Evolutionary conservation across 1,140 invertebrate species (phyloP), one percentile per base, ranked within the genome.

Genomic region (Drosophila subpulchrella): DNA sequence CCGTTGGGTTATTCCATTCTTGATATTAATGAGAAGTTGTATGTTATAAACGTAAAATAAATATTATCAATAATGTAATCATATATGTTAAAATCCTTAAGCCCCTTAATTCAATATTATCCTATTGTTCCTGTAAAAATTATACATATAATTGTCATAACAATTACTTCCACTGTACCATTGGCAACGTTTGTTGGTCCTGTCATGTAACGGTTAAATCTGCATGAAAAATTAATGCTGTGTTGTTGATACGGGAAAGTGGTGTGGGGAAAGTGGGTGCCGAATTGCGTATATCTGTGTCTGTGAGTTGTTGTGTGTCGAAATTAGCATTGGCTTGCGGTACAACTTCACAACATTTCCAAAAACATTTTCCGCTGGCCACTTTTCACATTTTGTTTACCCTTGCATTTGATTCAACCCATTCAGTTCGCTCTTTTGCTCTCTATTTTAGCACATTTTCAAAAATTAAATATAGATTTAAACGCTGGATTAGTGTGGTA

Each of bases 161-260:
- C 20, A 20, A 17, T 10, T 12, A 7, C 6, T 20, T 32, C n/a
- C 65, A 67, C 46, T 63, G 65, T 63, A 12, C 10, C 3, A 12
- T 10, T n/a, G 24, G 10, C 46, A 63, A 30, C 38, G 38, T 51
- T 41, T 72, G 70, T 74, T 62, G 71, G 13, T 62, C 50, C 70
- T 75, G 73, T 76, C 70, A 76, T 73, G 73, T 76, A 75, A 58
- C 73, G 47, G 73, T 76, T 76, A 74, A 76, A 76, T 76, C 73
- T 76, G 73, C 73, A 76, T 76, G 73, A 76, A 76, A 76, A 76
- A 76, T 76, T 76, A 76, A 76, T 76, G 73, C 73, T 65, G 54
- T 75, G 70, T 74, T 76, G 60, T 76, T 72, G 71, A 72, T 73
- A 67, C 57, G 58, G 30, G 36, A 12, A 67, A 63, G 42, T 17